Evolutionary conservation across 2,113 vertebrate species (phyloP).

Genomic region (Naja naja): DNA sequence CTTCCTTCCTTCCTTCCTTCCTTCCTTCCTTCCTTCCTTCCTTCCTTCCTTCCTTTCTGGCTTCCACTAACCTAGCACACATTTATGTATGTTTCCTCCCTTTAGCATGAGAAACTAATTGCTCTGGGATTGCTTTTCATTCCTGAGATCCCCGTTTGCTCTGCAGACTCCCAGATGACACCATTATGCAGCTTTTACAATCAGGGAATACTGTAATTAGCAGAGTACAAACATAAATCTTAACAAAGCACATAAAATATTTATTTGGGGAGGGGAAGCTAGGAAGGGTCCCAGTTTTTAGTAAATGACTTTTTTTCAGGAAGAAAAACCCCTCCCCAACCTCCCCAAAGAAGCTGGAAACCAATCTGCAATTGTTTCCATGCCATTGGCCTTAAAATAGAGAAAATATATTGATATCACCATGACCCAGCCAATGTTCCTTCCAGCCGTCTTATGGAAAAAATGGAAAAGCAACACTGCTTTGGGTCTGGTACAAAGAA

Average conservation of each 20-base stretch:
- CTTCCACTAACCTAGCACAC: not conserved
- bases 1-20: too few species aligned
- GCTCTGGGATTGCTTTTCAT: constrained; percentile 6
- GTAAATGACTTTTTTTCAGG: not conserved
- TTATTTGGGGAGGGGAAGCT: constrained; percentile 1
- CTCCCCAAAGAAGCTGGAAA: not conserved
- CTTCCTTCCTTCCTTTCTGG: not conserved
- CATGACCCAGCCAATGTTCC: not conserved
- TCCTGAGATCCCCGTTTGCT: constrained; percentile 1
- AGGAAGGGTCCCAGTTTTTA: not conserved
- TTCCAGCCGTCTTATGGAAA: not conserved
- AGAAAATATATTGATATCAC: not conserved
- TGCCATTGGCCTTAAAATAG: not conserved
- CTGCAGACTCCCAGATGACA: constrained; percentile 5
- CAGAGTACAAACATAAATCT: constrained; percentile 5
- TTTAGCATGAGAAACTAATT: not conserved
- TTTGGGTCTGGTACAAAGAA: not conserved
- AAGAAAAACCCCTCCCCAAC: too few species aligned
- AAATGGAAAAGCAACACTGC: not conserved
- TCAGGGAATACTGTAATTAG: constrained; percentile 27
- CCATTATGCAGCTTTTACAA: constrained; percentile 35
- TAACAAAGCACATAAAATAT: constrained; percentile 14
- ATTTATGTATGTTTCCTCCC: not conserved
- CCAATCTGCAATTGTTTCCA: not conserved
- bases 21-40: accelerated